Base-by-base conservation (phyloP, 2,113 vertebrate species). In the Osmerus eperlanus region DNA sequence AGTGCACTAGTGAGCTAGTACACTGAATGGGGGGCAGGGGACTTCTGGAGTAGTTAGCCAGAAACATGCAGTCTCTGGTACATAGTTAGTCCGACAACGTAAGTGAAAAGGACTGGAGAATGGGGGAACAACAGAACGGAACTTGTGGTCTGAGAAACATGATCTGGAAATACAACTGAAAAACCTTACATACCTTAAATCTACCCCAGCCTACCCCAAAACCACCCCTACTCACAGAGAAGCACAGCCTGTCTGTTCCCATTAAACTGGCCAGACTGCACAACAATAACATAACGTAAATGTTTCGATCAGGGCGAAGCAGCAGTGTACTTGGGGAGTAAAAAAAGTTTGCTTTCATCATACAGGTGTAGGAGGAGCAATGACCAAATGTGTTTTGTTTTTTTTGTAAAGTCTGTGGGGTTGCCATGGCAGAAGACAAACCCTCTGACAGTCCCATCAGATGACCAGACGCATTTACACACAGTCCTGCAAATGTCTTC, bases 241-340 rank as follows among this genome's bases (percentile, higher is more conserved):
- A 29, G 28, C 62, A 15, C 12, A 29, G 28, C 28, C 60, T 15
- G 28, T 28, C 60, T 32, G 29, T 28, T 36, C 62, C 9, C 32
- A 32, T 36, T 18, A 32, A 3, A 64, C 18, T 60, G 58, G 15
- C 54, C n/a, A 56, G n/a, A 56, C 54, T 56, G 54, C 15, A 4
- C 87, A 90, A 87, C 87, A 86, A 91, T 89, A 90, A 89, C 90
- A 92, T 86, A 83, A 81, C 75, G 25, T 28, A 3, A 3, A 65
- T 72, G 68, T 71, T 73, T 36, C 69, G 41, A 63, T 63, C 28
- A 55, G 25, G 67, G 13, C 19, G 23, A 64, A 66, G 65, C 89
- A 84, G 80, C 85, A 84, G 86, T 68, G 53, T 88, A 93, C 88
- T 90, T 84, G 80, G 86, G 91, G 86, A 81, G 88, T 89, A 80